Percentiles rank a stretch among this genome's conserved stretches.
phyloP scores from a whole-genome alignment of 2,113 vertebrate genomes.

The Indri indri region DNA sequence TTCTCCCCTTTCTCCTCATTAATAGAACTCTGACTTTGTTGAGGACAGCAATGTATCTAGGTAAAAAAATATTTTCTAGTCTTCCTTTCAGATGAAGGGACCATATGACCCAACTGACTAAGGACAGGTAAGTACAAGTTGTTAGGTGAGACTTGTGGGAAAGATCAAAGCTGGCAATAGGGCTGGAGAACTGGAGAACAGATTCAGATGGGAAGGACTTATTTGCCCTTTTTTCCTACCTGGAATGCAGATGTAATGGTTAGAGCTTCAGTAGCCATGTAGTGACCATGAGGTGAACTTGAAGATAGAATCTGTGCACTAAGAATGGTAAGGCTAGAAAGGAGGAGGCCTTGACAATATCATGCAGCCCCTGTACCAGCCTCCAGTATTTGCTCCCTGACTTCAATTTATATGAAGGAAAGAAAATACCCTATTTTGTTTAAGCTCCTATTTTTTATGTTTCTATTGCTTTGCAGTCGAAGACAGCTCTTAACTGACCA shows the following conservation, averaged over 20 bases:
- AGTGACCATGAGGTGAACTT: background rate
- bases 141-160: background rate
- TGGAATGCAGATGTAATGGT: background rate
- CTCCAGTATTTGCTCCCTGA: background rate
- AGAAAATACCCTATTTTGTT: background rate
- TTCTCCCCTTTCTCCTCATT: background rate
- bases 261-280: background rate
- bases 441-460: background rate
- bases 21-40: background rate
- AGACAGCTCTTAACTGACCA: background rate
- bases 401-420: background rate
- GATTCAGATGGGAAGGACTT: background rate
- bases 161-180: background rate
- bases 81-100: background rate
- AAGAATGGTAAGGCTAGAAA: background rate
- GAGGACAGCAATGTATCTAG: background rate
- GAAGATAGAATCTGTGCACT: background rate
- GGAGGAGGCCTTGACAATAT: background rate
- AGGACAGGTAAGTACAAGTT: background rate
- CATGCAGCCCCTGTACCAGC: accelerated
- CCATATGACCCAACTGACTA: background rate
- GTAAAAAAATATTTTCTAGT: background rate
- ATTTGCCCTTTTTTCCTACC: background rate
- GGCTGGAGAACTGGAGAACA: background rate
- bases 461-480: background rate